Conservation (phyloP, 2,113 vertebrate species). For the Elgaria multicarinata region DNA sequence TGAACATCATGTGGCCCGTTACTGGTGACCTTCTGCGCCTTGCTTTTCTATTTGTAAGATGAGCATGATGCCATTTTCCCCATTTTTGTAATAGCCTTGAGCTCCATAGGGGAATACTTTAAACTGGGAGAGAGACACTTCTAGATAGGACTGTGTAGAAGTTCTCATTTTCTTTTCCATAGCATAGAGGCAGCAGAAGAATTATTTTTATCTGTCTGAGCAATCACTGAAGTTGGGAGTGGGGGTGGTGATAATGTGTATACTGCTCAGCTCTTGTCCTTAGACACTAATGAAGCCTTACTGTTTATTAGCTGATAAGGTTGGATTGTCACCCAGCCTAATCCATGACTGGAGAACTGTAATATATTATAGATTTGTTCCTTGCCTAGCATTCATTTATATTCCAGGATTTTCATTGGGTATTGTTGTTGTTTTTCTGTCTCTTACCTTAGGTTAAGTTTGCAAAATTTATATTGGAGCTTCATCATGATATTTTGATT, state of each 20-base stretch:
- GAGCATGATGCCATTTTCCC: not conserved
- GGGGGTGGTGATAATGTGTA: not conserved
- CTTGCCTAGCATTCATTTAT: constrained; percentile 53
- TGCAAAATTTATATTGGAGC: not conserved
- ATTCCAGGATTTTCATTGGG: constrained; percentile 52
- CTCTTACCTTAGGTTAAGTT: not conserved
- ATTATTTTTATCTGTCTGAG: constrained; percentile 11
- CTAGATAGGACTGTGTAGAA: constrained; percentile 11
- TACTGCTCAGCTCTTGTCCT: constrained; percentile 11
- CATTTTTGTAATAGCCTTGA: not conserved
- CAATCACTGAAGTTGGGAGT: not conserved
- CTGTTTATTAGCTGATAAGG: constrained; percentile 22
- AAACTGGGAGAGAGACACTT: not conserved
- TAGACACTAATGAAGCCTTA: constrained; percentile 35
- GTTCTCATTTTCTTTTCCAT: constrained; percentile 5
- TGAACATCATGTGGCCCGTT: too few relatives aligned
- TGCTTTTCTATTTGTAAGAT: not conserved
- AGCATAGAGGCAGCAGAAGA: not conserved
- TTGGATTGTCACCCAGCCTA: constrained; percentile 42
- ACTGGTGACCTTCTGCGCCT: not conserved
- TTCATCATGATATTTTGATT: constrained; percentile 10
- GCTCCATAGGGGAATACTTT: not conserved
- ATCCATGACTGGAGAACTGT: constrained; percentile 43
- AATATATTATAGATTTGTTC: constrained; percentile 55
- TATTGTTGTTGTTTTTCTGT: not conserved